phyloP scores from a whole-genome alignment of 1,140 invertebrate species.

The Drosophila bocki region DNA sequence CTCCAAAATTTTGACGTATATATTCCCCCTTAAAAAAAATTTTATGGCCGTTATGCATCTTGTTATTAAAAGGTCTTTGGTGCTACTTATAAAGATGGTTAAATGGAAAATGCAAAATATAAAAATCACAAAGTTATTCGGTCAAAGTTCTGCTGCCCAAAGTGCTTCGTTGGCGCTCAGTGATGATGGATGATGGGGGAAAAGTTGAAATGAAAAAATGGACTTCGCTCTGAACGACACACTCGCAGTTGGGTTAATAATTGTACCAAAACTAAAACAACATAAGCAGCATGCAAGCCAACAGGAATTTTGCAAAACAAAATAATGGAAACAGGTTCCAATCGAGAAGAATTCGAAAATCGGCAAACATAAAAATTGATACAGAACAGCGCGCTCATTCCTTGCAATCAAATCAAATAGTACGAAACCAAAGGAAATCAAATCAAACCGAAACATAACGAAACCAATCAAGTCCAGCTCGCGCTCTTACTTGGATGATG shows the following conservation, averaged over 20 bases:
- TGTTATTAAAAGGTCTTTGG: not conserved
- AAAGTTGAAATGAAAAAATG: conserved; percentile 49
- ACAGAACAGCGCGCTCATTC: conserved; percentile 48
- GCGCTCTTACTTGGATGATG: conserved; percentile 83
- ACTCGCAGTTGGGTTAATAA: conserved; percentile 43
- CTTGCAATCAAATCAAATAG: conserved; percentile 57
- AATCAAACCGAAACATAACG: conserved; percentile 53
- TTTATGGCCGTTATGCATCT: not conserved
- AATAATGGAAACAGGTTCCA: conserved; percentile 7
- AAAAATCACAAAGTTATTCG: conserved; percentile 22
- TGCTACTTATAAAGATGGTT: not conserved
- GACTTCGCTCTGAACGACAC: conserved; percentile 7
- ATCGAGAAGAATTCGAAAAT: conserved; percentile 21
- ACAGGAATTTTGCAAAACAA: conserved; percentile 13
- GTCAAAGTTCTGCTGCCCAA: conserved; percentile 15
- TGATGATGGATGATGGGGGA: conserved; percentile 49
- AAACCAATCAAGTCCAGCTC: conserved; percentile 40
- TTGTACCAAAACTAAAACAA: conserved; percentile 48
- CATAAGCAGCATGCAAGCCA: conserved; percentile 62
- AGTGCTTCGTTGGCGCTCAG: conserved; percentile 16
- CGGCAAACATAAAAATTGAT: conserved; percentile 39
- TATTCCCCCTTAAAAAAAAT: no score
- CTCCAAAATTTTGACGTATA: no score
- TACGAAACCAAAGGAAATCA: conserved; percentile 30
- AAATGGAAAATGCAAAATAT: conserved; percentile 39